Evolutionary conservation across 2,113 vertebrate genomes (phyloP), one percentile per base, ranked within the genome.

Genomic region (Chaenogobius annularis): DNA sequence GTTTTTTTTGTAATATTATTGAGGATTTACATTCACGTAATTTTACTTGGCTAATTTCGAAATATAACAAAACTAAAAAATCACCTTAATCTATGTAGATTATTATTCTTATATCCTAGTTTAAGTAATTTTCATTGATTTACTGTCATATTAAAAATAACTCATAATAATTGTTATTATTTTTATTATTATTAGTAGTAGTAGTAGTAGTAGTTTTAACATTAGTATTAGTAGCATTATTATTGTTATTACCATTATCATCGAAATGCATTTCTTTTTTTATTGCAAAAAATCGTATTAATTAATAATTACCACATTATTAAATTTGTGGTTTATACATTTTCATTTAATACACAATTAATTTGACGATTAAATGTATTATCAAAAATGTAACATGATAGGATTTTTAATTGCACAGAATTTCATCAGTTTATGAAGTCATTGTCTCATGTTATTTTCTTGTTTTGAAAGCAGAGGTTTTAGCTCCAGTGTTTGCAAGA

Each of bases 381-480:
- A 68, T 19, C 46, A 77, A 72, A 84, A 69, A 40, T 73, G 63
- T 72, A 81, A 73, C 64, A 78, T 35, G 50, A 48, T 40, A 69
- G 61, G 66, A 65, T 81, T 62, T 35, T 43, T 85, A 89, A 90
- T 91, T 91, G 72, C 89, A 83, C 19, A 55, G 83, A 69, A 86
- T 89, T 90, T 87, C 83, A 83, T 91, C 90, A 89, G 81, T 86
- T 90, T 90, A 87, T 84, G 86, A 84, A 68, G 75, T 54, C 26
- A 73, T 90, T 90, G 85, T 89, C 85, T 87, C 85, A 88, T 68
- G 43, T 70, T 67, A 64, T 75, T 75, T 84, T 78, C 55, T 66
- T 72, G 56, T 74, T 69, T 83, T 79, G 74, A 83, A 89, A 90
- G 82, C 56, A 87, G 79, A 55, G 31, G 13, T 61, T 79, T 77